Evolutionary conservation across 2,888 invertebrate species (phyloP).

Genomic region (Pheosia gnoma): DNA sequence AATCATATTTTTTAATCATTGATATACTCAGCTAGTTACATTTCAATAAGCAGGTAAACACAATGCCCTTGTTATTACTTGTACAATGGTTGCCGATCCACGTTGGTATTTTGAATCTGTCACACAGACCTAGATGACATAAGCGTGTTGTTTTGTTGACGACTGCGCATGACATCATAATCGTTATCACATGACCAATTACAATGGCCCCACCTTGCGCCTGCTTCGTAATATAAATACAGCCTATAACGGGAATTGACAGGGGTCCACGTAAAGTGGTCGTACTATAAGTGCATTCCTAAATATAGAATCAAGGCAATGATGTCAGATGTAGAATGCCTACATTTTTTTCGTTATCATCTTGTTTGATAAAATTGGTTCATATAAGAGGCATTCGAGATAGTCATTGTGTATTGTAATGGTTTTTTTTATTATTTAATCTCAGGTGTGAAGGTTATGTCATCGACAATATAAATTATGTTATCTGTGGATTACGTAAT

Average conservation of each 20-base stretch:
- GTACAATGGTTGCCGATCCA: conserved; percentile 24
- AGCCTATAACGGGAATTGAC: conserved; percentile 47
- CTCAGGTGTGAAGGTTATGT: conserved; percentile 6
- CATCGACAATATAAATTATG: conserved; percentile 17
- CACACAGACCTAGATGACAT: conserved; percentile 44
- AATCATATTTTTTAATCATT: too few relatives aligned
- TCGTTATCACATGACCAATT: conserved; percentile 55
- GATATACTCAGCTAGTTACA: too few relatives aligned
- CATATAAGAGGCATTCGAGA: neutral
- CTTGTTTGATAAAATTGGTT: conserved; percentile 14
- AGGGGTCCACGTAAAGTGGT: conserved; percentile 49
- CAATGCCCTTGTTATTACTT: too few relatives aligned
- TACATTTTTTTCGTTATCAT: conserved; percentile 23
- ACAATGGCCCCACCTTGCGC: conserved; percentile 46
- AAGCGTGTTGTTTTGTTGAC: conserved; percentile 43
- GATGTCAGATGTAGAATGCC: conserved; percentile 58
- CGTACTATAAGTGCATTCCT: conserved; percentile 65
- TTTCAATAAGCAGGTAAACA: too few relatives aligned
- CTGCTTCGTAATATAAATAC: conserved; percentile 33
- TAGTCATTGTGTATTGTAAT: neutral
- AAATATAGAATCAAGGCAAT: conserved; percentile 66
- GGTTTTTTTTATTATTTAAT: neutral
- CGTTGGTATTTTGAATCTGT: conserved; percentile 25
- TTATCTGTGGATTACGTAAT: conserved; percentile 31
- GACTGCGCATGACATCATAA: conserved; percentile 65